Evolutionary conservation across 2,113 vertebrate genomes (phyloP), one percentile per base, ranked within the genome.

Genomic region (Carassius auratus): DNA sequence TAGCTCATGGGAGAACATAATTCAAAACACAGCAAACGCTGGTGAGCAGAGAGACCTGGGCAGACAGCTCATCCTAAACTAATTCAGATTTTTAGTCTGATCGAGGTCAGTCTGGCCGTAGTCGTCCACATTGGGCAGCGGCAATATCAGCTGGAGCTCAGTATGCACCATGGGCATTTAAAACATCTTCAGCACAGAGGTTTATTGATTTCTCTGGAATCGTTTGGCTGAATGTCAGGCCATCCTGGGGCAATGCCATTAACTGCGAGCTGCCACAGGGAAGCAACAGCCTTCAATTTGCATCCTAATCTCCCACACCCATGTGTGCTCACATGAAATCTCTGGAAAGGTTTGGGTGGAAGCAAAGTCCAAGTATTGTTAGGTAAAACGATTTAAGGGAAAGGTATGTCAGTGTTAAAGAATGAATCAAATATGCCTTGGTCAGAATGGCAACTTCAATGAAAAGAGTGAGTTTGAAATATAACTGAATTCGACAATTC

Each of bases 151-250:
- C 52, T 36, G 71, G 69, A 81, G 15, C 42, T 42, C 42, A 42
- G 42, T 42, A 42, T 8, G 69, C 78, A 15, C 38, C 64, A 64
- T 9, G n/a, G 55, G 68, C 78, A 82, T 86, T 86, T 86, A 62
- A 84, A 83, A 59, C 21, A 30, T 83, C 75, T 87, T 84, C 76
- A 57, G 86, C 57, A 45, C 76, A 55, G 57, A 66, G 9, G 45
- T 85, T 75, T 85, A 87, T 85, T 85, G 83, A 87, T 87, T 85
- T 85, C 68, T 85, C 42, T 74, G 73, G 69, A 80, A 84, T 62
- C 26, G 69, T 57, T 85, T 81, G 83, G 83, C 86, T 79, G 83
- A 87, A 87, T 81, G 76, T 87, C 83, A 87, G 76, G 21, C n/a
- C 83, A 85, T 74, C 83, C 76, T 45, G n/a, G 85, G 79, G 86